These are phyloP conservation scores for Nautilus pompilius DNA, from an alignment of 1,140 invertebrate genomes.

Conservation along the genomic window DNA sequence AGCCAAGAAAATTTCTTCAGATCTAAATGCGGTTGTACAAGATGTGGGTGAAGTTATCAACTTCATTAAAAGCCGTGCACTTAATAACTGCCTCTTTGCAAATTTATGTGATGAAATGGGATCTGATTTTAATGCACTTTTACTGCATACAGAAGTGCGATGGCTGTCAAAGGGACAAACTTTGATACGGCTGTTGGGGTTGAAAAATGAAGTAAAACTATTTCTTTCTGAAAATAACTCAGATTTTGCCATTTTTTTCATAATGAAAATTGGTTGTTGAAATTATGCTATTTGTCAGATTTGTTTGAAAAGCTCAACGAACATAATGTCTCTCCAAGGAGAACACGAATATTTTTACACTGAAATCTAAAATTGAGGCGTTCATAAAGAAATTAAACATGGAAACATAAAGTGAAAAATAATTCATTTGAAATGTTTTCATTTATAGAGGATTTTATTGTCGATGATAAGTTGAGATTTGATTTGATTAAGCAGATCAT, in stretches of 20 bases:
- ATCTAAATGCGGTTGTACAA: too few relatives aligned
- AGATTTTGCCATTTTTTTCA: background rate
- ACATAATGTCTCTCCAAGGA: too few relatives aligned
- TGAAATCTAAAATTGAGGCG: too few relatives aligned
- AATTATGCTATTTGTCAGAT: constrained; percentile 1
- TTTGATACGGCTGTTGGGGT: background rate
- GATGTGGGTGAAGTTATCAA: background rate
- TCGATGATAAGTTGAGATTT: too few relatives aligned
- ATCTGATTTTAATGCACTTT: background rate
- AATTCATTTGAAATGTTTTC: too few relatives aligned
- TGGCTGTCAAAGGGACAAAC: background rate
- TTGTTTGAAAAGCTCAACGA: too few relatives aligned
- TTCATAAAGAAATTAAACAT: too few relatives aligned
- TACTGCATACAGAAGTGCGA: background rate
- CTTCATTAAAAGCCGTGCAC: background rate
- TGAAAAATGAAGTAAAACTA: background rate
- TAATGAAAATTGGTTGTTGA: background rate
- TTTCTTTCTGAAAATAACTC: background rate
- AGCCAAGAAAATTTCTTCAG: too few relatives aligned
- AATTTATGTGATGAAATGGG: background rate
- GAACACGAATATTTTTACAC: too few relatives aligned
- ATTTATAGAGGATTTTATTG: too few relatives aligned
- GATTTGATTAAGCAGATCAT: too few relatives aligned
- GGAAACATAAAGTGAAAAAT: too few relatives aligned
- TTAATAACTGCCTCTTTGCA: background rate